phyloP scores from a whole-genome alignment of 2,797 vertebrate genomes.

The Acrocephalus scirpaceus region DNA sequence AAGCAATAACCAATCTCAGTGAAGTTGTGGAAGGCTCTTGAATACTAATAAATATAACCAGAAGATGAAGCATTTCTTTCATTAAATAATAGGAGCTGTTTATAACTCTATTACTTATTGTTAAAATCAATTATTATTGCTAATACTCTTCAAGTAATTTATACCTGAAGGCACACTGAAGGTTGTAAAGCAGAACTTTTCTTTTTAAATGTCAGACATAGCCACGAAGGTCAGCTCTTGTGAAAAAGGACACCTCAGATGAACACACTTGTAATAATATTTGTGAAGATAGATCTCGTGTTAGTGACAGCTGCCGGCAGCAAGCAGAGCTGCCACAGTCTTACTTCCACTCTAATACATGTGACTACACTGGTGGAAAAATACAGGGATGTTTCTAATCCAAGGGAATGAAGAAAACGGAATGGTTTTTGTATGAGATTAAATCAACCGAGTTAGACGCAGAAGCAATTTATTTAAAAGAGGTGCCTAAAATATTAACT shows the following conservation, averaged over 20 bases:
- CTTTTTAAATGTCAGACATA: constrained; percentile 64
- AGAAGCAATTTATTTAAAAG: background rate
- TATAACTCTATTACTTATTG: constrained; percentile 79
- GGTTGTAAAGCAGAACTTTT: constrained; percentile 71
- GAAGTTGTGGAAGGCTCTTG: constrained; percentile 63
- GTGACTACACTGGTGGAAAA: constrained; percentile 1
- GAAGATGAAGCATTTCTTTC: constrained; percentile 70
- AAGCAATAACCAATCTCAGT: constrained; percentile 73
- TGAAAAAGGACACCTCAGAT: constrained; percentile 61
- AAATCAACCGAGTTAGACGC: background rate
- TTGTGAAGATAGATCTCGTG: constrained; percentile 64
- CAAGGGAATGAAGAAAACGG: background rate
- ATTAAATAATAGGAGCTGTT: constrained; percentile 76
- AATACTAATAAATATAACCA: constrained; percentile 77
- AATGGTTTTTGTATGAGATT: background rate
- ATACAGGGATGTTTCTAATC: background rate
- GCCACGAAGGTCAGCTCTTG: constrained; percentile 60
- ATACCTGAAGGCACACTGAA: constrained; percentile 65
- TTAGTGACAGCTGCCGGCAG: constrained; percentile 48
- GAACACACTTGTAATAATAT: constrained; percentile 63
- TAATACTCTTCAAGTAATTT: constrained; percentile 74
- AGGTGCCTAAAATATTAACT: background rate
- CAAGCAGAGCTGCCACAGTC: constrained; percentile 6
- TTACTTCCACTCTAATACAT: background rate
- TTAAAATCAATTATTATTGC: constrained; percentile 80